Base-by-base conservation (phyloP, 2,888 invertebrate genomes). In the Thereva unica region DNA sequence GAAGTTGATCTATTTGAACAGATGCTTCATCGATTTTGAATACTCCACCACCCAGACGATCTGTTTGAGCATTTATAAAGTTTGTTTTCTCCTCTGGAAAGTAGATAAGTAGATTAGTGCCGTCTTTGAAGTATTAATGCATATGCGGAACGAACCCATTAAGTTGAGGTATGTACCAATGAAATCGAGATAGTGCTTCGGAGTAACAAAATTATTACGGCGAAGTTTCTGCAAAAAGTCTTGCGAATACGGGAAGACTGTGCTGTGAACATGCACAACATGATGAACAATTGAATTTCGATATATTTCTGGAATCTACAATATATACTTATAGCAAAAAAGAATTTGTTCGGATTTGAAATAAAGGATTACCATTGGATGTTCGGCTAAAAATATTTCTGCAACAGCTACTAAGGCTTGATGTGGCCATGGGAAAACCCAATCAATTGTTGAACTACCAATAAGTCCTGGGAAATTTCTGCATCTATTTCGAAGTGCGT, bases 401-500 rank as follows among this genome's bases (percentile, higher is more conserved):
- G 95, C 95, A 0, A 96, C 95, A 0, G 95, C 93, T 64, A 89
- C 83, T 55, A 96, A 78, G 0, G 96, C 96, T 78, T 95, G 93
- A 71, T 89, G 86, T 0, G 96, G 95, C 96, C 96, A 96, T 0
- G 95, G 90, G 79, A 92, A 94, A 77, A 95, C 88, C 95, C 95
- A 96, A 79, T 96, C 94, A 71, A 96, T 94, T 45, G 91, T 92
- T 0, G 94, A 92, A 76, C 93, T 93, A 76, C 94, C 95, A 45
- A 96, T 93, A 54, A 96, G 83, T 0, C 95, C 95, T 0, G 96
- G 96, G 80, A 95, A 96, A 81, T 89, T 94, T 71, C 95, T 86
- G 76, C 95, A 95, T 12, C 92, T 85, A 73, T 89, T 92, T 55
- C 94, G 86, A 10, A 96, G 82, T 4, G 87, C 84, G 67, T 95